Conservation (phyloP, 2,797 vertebrate species). For the Microctenopoma steveboyesi region DNA sequence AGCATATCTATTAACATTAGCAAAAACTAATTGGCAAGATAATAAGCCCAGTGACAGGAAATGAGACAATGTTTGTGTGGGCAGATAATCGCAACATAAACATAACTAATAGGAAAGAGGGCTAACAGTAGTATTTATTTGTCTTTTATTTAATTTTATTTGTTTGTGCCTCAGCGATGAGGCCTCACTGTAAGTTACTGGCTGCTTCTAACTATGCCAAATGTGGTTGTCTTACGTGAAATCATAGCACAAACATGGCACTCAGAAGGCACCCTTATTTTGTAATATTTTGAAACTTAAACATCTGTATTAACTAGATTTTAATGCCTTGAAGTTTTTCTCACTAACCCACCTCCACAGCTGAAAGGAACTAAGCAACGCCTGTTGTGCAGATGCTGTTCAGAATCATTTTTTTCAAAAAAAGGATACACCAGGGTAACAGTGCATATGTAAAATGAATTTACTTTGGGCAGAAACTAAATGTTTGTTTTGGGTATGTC, state of each 20-base stretch:
- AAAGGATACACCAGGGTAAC: too few relatives aligned
- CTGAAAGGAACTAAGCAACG: too few relatives aligned
- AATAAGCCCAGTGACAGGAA: conserved; percentile 78
- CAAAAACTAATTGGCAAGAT: conserved; percentile 80
- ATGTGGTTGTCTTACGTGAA: conserved; percentile 3
- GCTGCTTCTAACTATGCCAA: conserved; percentile 5
- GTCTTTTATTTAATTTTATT: background rate
- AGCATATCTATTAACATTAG: conserved; percentile 82
- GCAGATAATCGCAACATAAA: conserved; percentile 70
- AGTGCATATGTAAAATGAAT: too few relatives aligned
- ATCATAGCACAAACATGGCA: background rate
- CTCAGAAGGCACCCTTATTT: background rate
- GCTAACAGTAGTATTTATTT: conserved; percentile 31
- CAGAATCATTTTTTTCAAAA: too few relatives aligned
- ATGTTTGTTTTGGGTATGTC: background rate
- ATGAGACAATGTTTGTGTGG: conserved; percentile 77
- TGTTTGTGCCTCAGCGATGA: conserved; percentile 11
- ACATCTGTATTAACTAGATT: too few relatives aligned
- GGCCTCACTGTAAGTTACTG: conserved; percentile 14
- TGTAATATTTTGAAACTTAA: too few relatives aligned
- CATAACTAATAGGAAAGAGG: conserved; percentile 35
- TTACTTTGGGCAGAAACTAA: background rate
- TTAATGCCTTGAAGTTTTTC: too few relatives aligned
- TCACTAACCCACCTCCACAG: too few relatives aligned
- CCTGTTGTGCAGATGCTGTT: too few relatives aligned